phyloP scores from a whole-genome alignment of 2,888 invertebrate species.

The Campopleginae sp. region DNA sequence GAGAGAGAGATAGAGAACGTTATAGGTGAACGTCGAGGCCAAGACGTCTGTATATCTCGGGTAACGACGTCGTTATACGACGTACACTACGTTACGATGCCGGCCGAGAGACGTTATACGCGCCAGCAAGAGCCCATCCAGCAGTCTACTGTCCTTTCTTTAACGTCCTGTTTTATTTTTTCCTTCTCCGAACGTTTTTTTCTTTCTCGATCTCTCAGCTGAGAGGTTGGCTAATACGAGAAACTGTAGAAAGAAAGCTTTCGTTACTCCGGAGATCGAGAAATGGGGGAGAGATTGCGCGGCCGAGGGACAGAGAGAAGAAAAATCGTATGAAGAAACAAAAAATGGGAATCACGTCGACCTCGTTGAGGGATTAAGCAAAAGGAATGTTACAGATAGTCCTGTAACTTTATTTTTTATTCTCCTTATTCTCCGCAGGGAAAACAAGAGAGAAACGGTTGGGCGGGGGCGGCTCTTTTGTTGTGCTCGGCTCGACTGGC shows the following conservation, averaged over 20 bases:
- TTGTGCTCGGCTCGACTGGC: not conserved
- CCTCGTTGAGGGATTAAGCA: slow-evolving; percentile 53
- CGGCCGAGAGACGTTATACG: slow-evolving; percentile 61
- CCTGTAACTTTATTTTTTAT: slow-evolving; percentile 10
- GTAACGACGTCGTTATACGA: slow-evolving; percentile 83
- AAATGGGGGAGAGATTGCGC: slow-evolving; percentile 55
- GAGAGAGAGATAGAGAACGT: slow-evolving; percentile 54
- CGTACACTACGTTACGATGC: slow-evolving; percentile 70
- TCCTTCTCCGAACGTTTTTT: not conserved
- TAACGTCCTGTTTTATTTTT: slow-evolving; percentile 25
- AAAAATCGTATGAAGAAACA: slow-evolving; percentile 32
- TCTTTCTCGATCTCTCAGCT: slow-evolving; percentile 22
- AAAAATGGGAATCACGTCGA: slow-evolving; percentile 66
- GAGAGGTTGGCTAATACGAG: slow-evolving; percentile 47
- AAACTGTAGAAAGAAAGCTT: slow-evolving; percentile 31
- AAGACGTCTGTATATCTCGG: slow-evolving; percentile 81
- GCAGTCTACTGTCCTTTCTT: slow-evolving; percentile 56
- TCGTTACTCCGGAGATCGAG: slow-evolving; percentile 39
- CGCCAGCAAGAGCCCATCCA: slow-evolving; percentile 64
- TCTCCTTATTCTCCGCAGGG: slow-evolving; percentile 12
- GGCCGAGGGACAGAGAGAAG: slow-evolving; percentile 18
- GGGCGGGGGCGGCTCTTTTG: not conserved
- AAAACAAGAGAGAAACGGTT: not conserved
- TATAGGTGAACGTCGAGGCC: slow-evolving; percentile 76
- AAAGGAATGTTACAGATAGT: slow-evolving; percentile 50